Base-by-base conservation (phyloP, 35 echinoderm and acorn worm species). In the Stichopus chloronotus region DNA sequence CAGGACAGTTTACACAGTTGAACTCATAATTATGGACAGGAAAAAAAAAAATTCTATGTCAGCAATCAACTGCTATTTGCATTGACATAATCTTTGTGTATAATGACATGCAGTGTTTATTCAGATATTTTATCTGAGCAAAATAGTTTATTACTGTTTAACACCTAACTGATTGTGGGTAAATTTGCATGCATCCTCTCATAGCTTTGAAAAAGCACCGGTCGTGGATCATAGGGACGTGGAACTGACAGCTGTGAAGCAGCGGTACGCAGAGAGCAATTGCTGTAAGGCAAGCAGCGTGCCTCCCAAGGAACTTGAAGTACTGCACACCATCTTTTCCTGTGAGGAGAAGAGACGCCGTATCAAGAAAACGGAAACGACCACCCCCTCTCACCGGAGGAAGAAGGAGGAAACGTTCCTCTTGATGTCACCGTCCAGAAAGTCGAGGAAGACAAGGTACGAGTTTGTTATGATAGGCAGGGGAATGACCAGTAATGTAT, bases 201-300 rank as follows among this genome's bases (percentile, higher is more conserved):
- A 20, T 84, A 99, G 97, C 91, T 99, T 99, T 87, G 57, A 80
- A 2, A 95, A 95, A 52, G 55, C 92, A 6, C 93, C 97, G 9
- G 25, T 99, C n/a, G 89, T 91, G 21, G 97, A 99, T 63, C 97
- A 99, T 57, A 92, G 97, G 16, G 95, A 99, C 30, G 89, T 96
- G 11, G 94, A 76, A 20, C 89, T 99, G 74, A 82, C 93, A 52
- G 97, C 97, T 5, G 95, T 99, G 3, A 96, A 94, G 78, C 91
- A 99, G 77, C 87, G 97, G 12, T 99, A 96, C 83, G 56, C 92
- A 1, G 96, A 97, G 52, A 87, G 88, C 53, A 56, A 93, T 43
- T 61, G 72, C 14, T 78, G 78, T 10, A 14, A 71, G 9, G 96
- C 94, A 43, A 90, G 94, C 58, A 95, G 88, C 23, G 53, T 93